phyloP scores from a whole-genome alignment of 2,888 invertebrate species.

The Operophtera brumata region DNA sequence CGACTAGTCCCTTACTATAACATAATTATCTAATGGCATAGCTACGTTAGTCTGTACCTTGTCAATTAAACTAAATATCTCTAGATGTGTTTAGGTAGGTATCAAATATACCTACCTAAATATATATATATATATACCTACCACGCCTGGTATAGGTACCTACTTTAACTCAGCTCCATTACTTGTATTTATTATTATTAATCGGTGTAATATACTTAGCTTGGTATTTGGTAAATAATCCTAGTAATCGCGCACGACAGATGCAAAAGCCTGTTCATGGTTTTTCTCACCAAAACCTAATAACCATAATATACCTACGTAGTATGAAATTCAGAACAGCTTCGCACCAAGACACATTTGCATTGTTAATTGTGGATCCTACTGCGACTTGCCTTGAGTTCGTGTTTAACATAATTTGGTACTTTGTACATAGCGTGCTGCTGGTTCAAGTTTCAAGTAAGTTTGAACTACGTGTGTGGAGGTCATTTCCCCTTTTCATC shows the following conservation, averaged over 20 bases:
- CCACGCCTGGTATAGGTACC: too few relatives aligned
- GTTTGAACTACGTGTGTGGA: not conserved
- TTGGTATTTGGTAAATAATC: not conserved
- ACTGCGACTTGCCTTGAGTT: conserved; percentile 26
- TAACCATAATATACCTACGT: conserved; percentile 72
- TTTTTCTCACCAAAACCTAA: conserved; percentile 67
- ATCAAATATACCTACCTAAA: too few relatives aligned
- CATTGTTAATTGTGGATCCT: conserved; percentile 75
- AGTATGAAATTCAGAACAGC: conserved; percentile 75
- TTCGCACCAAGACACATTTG: conserved; percentile 64
- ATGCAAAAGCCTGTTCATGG: conserved; percentile 21
- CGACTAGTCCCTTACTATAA: too few relatives aligned
- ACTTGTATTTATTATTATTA: too few relatives aligned
- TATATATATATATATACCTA: too few relatives aligned
- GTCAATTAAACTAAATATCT: too few relatives aligned
- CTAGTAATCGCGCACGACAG: not conserved
- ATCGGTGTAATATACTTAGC: too few relatives aligned
- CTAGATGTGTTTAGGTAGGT: too few relatives aligned
- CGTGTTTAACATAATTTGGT: conserved; percentile 31
- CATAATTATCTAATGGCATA: too few relatives aligned
- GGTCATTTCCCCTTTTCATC: not conserved
- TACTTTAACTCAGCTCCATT: too few relatives aligned
- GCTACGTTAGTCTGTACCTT: too few relatives aligned
- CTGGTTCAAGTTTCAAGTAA: not conserved
- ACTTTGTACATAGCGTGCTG: conserved; percentile 2